Base-by-base conservation (phyloP, 2,888 invertebrate species). In the Drosophila diplacantha region DNA sequence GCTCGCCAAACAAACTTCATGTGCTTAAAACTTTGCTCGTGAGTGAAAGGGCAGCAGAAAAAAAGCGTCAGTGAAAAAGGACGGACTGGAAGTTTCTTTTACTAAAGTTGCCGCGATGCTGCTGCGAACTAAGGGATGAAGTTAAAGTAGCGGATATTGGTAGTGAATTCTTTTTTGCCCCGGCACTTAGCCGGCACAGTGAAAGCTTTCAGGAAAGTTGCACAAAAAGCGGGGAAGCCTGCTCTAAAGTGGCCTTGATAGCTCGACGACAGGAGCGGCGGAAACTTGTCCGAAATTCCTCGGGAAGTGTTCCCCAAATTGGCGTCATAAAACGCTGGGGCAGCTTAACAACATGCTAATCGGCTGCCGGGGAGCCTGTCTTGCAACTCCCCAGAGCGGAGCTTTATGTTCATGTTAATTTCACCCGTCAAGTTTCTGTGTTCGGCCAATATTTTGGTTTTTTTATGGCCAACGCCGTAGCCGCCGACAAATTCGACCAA, bases 11-110 rank as follows among this genome's bases (percentile, higher is more conserved):
- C 60, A 65, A 83, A 78, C 71, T 83, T 75, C 75, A 65, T 72
- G 81, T 74, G 73, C 80, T 80, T 75, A 68, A 75, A 80, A 80
- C 79, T 80, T 80, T 80, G 61, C 56, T 71, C 68, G 72, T 73
- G 73, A 58, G 79, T 69, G 59, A 66, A 66, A 58, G 46, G 50
- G 29, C 71, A 52, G 68, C 60, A 71, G 56, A 7, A 20, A 59
- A 59, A 32, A 53, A 60, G 46, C 41, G 41, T 16, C 67, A 47
- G 57, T 60, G 64, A 60, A 61, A 52, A 59, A 74, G 68, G 63
- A 54, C 77, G 62, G 41, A 20, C 53, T 31, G 18, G 38, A 75
- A 72, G 69, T 71, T 74, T 46, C 69, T 69, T 74, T 46, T 52
- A 63, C 46, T 34, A 64, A 79, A 76, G 71, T 81, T 76, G 59